A percentile compares a stretch with the other conserved stretches of the same genome.
These are phyloP conservation scores for Glossophaga mutica DNA, from an alignment of 2,797 vertebrate species.

Conservation along the genomic window DNA sequence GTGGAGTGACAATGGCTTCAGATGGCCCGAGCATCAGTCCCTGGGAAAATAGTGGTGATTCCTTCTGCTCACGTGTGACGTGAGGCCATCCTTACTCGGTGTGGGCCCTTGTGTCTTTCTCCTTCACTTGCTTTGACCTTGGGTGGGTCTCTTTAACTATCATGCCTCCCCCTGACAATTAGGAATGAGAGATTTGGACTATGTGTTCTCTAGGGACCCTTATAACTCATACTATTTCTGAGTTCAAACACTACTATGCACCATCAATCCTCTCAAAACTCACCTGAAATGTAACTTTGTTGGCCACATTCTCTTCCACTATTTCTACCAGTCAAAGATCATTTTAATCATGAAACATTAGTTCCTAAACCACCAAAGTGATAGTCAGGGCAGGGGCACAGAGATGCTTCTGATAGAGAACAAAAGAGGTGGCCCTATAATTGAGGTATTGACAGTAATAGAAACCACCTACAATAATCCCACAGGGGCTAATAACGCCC, in stretches of 20 bases:
- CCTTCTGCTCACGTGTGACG: neutral
- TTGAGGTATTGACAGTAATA: neutral
- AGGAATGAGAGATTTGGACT: neutral
- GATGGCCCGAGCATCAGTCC: accelerated
- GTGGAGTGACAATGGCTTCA: neutral
- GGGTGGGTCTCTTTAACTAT: neutral
- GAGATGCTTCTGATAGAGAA: neutral
- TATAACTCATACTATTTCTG: neutral
- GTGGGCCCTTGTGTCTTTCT: neutral
- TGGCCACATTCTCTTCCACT: neutral
- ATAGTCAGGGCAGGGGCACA: neutral
- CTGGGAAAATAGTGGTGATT: neutral
- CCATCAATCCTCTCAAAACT: neutral
- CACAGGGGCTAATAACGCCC: neutral
- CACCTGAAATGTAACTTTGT: neutral
- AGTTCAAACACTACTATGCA: neutral
- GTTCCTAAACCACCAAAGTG: neutral
- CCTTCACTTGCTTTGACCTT: neutral
- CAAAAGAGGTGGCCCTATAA: neutral
- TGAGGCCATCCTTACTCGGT: neutral
- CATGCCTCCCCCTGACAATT: neutral
- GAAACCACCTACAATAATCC: neutral
- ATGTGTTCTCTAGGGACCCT: neutral
- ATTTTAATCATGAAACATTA: neutral
- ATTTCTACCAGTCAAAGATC: neutral